Base-by-base conservation (phyloP, 2,888 invertebrate species). In the Asteroscopus sphinx region DNA sequence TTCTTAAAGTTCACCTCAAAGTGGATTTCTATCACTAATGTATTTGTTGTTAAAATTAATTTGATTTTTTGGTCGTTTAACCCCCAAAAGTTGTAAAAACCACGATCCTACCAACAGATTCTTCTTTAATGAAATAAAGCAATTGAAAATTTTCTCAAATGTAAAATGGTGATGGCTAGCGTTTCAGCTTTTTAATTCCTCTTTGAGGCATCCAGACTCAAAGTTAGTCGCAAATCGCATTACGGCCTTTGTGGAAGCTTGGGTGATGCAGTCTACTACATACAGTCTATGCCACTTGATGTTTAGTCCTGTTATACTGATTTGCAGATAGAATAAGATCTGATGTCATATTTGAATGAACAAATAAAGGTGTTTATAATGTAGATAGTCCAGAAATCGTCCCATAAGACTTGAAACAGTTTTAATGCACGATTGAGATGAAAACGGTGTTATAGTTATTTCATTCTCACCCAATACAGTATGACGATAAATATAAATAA, bases 151-250 rank as follows among this genome's bases (percentile, higher is more conserved):
- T n/a, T 46, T 55, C 30, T 69, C 46, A 52, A 57, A 59, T 52
- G 48, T 73, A 57, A 66, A n/a, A 55, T 46, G 51, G 53, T 54
- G 52, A 47, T 49, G 37, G 47, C 55, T 51, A 30, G 48, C 58
- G 16, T 57, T 52, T 30, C 49, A 68, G 62, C 66, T 57, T 64
- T 75, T 75, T 70, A 70, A 75, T 75, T 67, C 57, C 54, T 51
- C 70, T 75, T 74, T 75, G 73, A 62, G 42, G 55, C 49, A 39
- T 41, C 40, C 42, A 54, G 55, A 58, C 52, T 54, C 65, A 68
- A 70, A 76, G 77, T 65, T 62, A 73, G 59, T 66, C 54, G 48
- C 46, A 73, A 77, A 77, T 76, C 68, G 60, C 41, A 72, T 77
- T 77, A 77, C 32, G 39, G 54, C 64, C 70, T 76, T 76, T 76